Evolutionary conservation across 2,113 vertebrate species (phyloP), one percentile per base, ranked within the genome.

Genomic region (Raja brachyura): DNA sequence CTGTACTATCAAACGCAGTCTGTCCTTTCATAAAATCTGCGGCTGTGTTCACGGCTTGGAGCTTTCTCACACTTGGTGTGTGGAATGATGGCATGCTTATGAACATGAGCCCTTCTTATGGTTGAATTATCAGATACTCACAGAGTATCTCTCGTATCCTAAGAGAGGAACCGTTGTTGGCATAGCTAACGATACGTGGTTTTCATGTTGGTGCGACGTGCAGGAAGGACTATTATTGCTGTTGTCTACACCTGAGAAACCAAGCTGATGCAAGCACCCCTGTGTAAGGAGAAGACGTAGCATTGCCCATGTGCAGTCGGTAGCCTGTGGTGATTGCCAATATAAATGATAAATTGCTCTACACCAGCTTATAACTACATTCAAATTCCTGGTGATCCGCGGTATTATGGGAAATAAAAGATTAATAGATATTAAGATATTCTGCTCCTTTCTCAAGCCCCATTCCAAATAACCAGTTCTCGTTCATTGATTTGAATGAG

Each of bases 401-500:
- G 48, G 78, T 56, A 86, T n/a, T 61, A n/a, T 66, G 59, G 28
- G 25, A 88, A 88, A 66, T 63, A 66, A 88, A 16, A 63, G 83
- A 88, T 88, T 88, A 63, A 88, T 63, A 56, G 61, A 88, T n/a
- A 88, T 88, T 88, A 88, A 66, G 56, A 88, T 63, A 88, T 88
- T n/a, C 4, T 4, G 83, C 25, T 88, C n/a, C 59, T 63, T 73
- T 61, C 39, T 48, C 39, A 48, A 48, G 39, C 39, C 14, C 28
- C 10, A 48, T 48, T 48, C 39, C 39, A 48, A 48, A 48, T 48
- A 18, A 63, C 28, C 83, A 63, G 59, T 31, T 88, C 83, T 88
- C 59, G 31, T 88, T 61, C 28, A 63, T 31, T 18, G 83, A 31
- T 18, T 66, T 88, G 83, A 88, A 88, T 61, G 61, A 11, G 59